phyloP scores from a whole-genome alignment of 2,113 vertebrate genomes.

The Mungos mungo region DNA sequence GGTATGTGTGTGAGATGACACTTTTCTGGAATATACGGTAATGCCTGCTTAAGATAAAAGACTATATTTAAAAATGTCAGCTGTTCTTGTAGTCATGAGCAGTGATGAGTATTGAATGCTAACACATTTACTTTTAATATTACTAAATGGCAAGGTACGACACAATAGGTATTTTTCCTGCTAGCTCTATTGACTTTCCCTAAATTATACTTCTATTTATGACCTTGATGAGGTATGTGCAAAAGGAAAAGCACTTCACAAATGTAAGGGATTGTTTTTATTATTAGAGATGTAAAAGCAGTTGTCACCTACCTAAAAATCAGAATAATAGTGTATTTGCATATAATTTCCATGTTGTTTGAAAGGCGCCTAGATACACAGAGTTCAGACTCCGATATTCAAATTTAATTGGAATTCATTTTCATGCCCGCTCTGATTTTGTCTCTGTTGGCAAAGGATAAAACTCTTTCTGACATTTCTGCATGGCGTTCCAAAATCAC shows the following conservation, averaged over 20 bases:
- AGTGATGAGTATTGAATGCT: not conserved
- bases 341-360: not conserved
- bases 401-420: conserved; percentile 49
- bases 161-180: not conserved
- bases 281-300: not conserved
- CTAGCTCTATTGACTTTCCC: not conserved
- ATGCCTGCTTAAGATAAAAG: not conserved
- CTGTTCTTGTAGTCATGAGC: not conserved
- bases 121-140: not conserved
- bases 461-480: conserved; percentile 46
- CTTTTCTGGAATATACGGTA: not conserved
- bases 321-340: not conserved
- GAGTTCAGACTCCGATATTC: not conserved
- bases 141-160: not conserved
- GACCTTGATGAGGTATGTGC: not conserved
- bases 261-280: not conserved
- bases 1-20: conserved; percentile 84
- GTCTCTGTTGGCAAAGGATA: conserved; percentile 25
- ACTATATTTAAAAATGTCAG: not conserved
- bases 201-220: not conserved
- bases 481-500: not conserved
- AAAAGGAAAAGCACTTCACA: not conserved
- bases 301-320: not conserved
- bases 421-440: conserved; percentile 36
- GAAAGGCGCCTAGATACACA: not conserved